Evolutionary conservation across 2,113 vertebrate species (phyloP).

Genomic region (Bombycilla garrulus): DNA sequence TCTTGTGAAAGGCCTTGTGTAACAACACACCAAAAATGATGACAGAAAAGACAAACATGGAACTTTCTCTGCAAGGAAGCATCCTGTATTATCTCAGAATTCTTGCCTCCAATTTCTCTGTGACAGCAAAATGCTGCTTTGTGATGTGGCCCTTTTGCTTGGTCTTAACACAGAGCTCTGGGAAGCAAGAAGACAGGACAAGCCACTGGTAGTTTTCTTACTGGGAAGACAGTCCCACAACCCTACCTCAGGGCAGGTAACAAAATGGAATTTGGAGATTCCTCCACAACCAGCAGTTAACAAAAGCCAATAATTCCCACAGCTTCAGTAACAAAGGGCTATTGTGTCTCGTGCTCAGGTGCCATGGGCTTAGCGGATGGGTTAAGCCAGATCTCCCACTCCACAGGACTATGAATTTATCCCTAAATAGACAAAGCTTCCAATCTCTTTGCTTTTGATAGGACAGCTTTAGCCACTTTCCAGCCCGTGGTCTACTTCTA

Average conservation of each 20-base stretch:
- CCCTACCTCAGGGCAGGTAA: not conserved
- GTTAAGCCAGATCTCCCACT: not conserved
- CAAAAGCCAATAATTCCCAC: not conserved
- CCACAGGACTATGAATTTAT: not conserved
- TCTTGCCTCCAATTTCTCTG: not conserved
- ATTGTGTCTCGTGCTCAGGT: not conserved
- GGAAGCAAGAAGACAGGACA: not conserved
- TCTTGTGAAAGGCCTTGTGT: not conserved
- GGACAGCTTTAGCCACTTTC: not conserved
- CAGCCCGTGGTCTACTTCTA: not conserved
- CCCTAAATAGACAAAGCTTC: not conserved
- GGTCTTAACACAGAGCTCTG: not conserved
- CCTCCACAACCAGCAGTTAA: not conserved
- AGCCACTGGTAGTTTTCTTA: not conserved
- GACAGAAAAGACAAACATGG: not conserved
- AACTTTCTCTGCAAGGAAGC: not conserved
- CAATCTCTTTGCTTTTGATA: not conserved
- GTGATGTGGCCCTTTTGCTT: not conserved
- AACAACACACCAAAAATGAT: not conserved
- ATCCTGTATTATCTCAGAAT: not conserved
- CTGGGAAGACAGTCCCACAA: not conserved
- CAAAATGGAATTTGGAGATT: not conserved
- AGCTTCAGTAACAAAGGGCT: not conserved
- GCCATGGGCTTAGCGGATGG: not conserved
- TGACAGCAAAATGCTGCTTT: not conserved